Percentiles rank a stretch among this genome's conserved stretches.
These are phyloP conservation scores for Polymixis lichenea DNA, from an alignment of 2,888 invertebrate genomes.

Conservation along the genomic window DNA sequence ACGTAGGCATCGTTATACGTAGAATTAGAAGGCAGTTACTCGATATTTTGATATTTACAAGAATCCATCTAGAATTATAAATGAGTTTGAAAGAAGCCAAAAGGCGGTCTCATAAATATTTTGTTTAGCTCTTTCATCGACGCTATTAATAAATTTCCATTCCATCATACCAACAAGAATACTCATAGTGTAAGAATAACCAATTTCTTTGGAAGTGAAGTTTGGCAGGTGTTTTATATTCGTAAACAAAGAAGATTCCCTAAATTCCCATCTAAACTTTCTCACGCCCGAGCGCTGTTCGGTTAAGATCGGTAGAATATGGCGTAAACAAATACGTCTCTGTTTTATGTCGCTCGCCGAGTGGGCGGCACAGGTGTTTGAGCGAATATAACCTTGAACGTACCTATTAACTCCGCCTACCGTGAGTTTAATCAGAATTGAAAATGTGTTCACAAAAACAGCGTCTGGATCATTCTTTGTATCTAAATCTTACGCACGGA, in stretches of 20 bases:
- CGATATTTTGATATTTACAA: conserved; percentile 18
- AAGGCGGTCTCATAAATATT: conserved; percentile 54
- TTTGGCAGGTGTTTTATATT: conserved; percentile 78
- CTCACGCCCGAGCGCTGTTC: conserved; percentile 75
- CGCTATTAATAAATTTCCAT: conserved; percentile 58
- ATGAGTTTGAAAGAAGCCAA: conserved; percentile 41
- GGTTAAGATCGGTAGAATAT: conserved; percentile 57
- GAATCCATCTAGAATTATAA: conserved; percentile 39
- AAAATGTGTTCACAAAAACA: conserved; percentile 46
- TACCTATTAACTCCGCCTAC: conserved; percentile 48
- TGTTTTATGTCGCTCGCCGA: conserved; percentile 76
- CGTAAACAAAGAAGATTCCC: conserved; percentile 77
- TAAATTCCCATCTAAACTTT: conserved; percentile 82
- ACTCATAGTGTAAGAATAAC: conserved; percentile 59
- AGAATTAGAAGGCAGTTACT: conserved; percentile 6
- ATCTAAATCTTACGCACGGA: conserved; percentile 30
- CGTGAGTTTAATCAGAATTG: conserved; percentile 44
- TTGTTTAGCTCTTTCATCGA: conserved; percentile 46
- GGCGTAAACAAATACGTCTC: conserved; percentile 75
- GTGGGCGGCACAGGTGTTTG: conserved; percentile 70
- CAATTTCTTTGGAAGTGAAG: conserved; percentile 67
- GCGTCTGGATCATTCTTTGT: conserved; percentile 34
- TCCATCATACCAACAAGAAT: conserved; percentile 55
- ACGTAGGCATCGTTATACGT: conserved; percentile 1
- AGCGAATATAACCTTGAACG: conserved; percentile 65